Percentiles rank a stretch among this genome's conserved stretches.
Conservation (phyloP, 2,888 invertebrate species). For the Philopedon plagiatum region DNA sequence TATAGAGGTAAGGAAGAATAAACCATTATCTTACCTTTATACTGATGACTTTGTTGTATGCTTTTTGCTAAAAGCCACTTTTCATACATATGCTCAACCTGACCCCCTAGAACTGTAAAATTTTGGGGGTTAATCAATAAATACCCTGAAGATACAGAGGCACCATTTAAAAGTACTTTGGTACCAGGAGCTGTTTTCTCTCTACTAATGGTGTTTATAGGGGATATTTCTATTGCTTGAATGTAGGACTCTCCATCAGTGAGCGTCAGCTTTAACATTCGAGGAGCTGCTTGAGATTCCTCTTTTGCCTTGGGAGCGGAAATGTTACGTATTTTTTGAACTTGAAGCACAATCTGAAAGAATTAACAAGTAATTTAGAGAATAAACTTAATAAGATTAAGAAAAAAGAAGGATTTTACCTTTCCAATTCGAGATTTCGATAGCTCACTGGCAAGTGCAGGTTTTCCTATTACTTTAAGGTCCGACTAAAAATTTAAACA, state of each 20-base stretch:
- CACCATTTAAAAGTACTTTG: conserved; percentile 79
- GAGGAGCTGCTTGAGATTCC: conserved; percentile 85
- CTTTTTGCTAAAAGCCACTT: conserved; percentile 84
- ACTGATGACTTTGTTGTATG: conserved; percentile 58
- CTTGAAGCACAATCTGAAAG: conserved; percentile 80
- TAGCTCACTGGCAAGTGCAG: conserved; percentile 79
- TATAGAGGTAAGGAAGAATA: too few relatives aligned
- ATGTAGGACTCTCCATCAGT: conserved; percentile 88
- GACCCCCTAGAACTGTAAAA: conserved; percentile 85
- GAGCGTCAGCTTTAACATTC: conserved; percentile 86
- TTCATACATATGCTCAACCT: conserved; percentile 85
- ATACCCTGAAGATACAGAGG: conserved; percentile 75
- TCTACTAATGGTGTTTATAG: conserved; percentile 79
- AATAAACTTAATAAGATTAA: not conserved
- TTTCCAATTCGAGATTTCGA: conserved; percentile 72
- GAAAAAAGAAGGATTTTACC: conserved; percentile 27
- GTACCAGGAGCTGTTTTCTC: conserved; percentile 86
- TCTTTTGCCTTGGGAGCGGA: conserved; percentile 93
- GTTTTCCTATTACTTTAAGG: conserved; percentile 85
- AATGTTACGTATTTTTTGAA: conserved; percentile 90
- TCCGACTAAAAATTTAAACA: conserved; percentile 76
- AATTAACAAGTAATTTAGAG: not conserved
- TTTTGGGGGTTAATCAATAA: conserved; percentile 79
- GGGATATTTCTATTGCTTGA: conserved; percentile 84
- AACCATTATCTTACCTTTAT: conserved; percentile 52